A percentile compares a stretch with the other conserved stretches of the same genome.
phyloP scores from a whole-genome alignment of 2,797 vertebrate species.

The Helicolenus hilgendorfi region DNA sequence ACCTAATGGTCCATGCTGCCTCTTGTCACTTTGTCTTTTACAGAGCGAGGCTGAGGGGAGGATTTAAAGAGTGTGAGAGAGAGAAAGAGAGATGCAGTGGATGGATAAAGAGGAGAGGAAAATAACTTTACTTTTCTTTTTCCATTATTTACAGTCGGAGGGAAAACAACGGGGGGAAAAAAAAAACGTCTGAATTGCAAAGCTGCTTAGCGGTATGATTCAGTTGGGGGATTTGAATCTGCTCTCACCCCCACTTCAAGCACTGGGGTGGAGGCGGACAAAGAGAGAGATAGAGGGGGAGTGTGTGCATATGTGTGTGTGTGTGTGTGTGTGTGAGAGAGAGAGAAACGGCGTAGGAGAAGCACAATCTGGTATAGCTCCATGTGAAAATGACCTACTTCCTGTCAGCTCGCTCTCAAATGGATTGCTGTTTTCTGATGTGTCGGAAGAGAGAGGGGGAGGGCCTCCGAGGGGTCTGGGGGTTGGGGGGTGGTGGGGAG shows the following conservation, averaged over 20 bases:
- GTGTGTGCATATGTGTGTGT: neutral
- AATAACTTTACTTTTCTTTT: constrained; percentile 57
- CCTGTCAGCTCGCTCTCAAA: constrained; percentile 81
- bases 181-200: constrained; percentile 66
- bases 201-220: constrained; percentile 88
- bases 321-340: constrained; percentile 4
- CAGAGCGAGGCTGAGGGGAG: constrained; percentile 20
- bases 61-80: constrained; percentile 27
- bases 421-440: constrained; percentile 77
- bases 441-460: constrained; percentile 53
- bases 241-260: constrained; percentile 82
- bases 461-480: constrained; percentile 40
- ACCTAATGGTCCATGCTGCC: constrained; percentile 58
- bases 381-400: constrained; percentile 90
- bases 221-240: constrained; percentile 83
- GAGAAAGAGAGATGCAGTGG: constrained; percentile 44
- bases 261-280: constrained; percentile 73
- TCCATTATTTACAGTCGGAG: constrained; percentile 74
- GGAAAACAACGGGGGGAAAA: constrained; percentile 16
- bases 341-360: constrained; percentile 64
- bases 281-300: constrained; percentile 62
- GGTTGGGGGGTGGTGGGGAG: constrained; percentile 8
- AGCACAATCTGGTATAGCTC: constrained; percentile 81
- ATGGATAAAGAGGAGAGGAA: constrained; percentile 51
- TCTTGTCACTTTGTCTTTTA: constrained; percentile 68